A percentile compares a stretch with the other conserved stretches of the same genome.
These are phyloP conservation scores for Caloenas nicobarica DNA, from an alignment of 2,113 vertebrate species.

Conservation along the genomic window DNA sequence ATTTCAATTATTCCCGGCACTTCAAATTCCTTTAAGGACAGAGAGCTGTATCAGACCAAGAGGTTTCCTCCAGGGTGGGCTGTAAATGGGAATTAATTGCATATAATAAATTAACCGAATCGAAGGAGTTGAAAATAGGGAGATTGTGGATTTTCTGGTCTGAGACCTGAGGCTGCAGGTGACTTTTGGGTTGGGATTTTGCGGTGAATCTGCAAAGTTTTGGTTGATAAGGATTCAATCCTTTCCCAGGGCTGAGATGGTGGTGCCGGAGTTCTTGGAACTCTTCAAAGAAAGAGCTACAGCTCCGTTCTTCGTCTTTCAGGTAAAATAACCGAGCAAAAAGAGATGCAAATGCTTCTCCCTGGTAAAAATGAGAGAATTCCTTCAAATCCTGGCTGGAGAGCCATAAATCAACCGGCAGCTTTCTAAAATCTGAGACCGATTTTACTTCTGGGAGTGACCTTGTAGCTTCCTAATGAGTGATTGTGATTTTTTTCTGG, in stretches of 20 bases:
- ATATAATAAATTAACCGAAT: background rate
- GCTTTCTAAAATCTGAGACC: background rate
- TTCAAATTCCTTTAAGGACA: background rate
- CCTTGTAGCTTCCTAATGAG: background rate
- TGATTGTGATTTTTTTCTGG: background rate
- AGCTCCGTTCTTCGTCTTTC: conserved; percentile 96
- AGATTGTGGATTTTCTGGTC: background rate
- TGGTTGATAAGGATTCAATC: background rate
- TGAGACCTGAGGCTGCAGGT: background rate
- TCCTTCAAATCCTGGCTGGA: background rate
- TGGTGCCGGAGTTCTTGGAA: conserved; percentile 94
- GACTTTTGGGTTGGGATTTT: background rate
- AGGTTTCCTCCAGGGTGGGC: background rate
- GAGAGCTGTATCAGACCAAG: fast-evolving
- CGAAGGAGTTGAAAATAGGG: background rate
- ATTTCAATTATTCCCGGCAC: background rate
- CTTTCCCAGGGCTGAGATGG: conserved; percentile 87
- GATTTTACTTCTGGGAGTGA: background rate
- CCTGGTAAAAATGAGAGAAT: background rate
- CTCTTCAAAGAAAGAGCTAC: conserved; percentile 94
- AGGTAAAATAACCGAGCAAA: conserved; percentile 73
- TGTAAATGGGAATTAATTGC: too few species aligned
- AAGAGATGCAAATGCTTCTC: background rate
- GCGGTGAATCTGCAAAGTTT: too few species aligned
- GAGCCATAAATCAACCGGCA: background rate